These are phyloP conservation scores for Melinopterus prodromus DNA, from an alignment of 2,888 invertebrate genomes.

Conservation along the genomic window DNA sequence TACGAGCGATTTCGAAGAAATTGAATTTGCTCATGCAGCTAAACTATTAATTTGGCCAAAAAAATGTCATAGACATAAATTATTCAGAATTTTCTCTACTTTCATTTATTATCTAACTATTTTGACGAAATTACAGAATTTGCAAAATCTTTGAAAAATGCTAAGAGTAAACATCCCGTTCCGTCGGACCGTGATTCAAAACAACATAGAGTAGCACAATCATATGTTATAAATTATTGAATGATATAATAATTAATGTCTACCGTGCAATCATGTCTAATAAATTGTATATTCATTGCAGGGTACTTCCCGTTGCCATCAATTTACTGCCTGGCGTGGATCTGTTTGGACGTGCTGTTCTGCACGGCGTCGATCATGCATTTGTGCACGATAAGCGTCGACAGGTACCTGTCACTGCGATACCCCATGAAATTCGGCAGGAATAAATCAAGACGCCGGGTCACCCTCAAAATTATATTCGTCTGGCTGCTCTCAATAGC, in stretches of 20 bases:
- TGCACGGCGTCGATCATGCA: conserved; percentile 98
- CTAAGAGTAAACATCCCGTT: no score
- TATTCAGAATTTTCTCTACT: no score
- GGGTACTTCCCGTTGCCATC: conserved; percentile 85
- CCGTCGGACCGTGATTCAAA: no score
- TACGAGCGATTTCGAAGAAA: no score
- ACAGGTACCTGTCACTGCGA: conserved; percentile 89
- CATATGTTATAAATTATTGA: no score
- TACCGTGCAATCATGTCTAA: conserved; percentile 17
- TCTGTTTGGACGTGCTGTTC: conserved; percentile 93
- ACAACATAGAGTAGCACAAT: no score
- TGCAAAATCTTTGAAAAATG: no score
- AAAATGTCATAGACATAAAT: no score
- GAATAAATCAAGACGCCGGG: conserved; percentile 85
- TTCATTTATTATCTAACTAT: no score
- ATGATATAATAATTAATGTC: background rate
- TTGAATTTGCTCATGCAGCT: no score
- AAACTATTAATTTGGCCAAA: no score
- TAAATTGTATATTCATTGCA: conserved; percentile 59
- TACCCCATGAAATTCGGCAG: conserved; percentile 94
- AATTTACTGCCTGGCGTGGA: conserved; percentile 92
- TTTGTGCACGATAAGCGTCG: conserved; percentile 94
- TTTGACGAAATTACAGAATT: no score
- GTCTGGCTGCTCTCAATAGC: conserved; percentile 94
- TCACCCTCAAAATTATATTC: conserved; percentile 88